A percentile compares a stretch with the other conserved stretches of the same genome.
Evolutionary conservation across 2,113 vertebrate genomes (phyloP).

Genomic region (Heterotilapia buettikoferi): DNA sequence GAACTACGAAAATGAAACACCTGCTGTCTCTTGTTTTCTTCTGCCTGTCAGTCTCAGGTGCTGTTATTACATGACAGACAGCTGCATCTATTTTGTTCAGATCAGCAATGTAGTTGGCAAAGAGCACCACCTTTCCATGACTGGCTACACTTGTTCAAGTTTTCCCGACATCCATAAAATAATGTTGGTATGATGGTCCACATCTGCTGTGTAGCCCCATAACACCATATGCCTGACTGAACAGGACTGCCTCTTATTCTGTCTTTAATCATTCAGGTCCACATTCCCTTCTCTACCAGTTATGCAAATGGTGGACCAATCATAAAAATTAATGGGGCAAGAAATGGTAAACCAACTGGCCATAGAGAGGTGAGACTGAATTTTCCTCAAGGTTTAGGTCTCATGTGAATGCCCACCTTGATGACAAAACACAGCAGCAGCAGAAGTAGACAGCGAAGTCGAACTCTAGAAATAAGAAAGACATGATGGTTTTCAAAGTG

Average conservation of each 20-base stretch:
- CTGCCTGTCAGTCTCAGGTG: not conserved
- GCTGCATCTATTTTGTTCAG: not conserved
- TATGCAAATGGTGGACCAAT: conserved; percentile 48
- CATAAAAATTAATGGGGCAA: conserved; percentile 53
- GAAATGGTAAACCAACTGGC: conserved; percentile 45
- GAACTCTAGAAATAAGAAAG: conserved; percentile 16
- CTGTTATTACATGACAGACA: not conserved
- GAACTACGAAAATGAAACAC: conserved; percentile 43
- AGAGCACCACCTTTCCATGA: not conserved
- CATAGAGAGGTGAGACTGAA: not conserved
- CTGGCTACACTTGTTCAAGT: not conserved
- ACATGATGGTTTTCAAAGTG: conserved; percentile 30
- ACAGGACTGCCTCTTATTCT: not conserved
- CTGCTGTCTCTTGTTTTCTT: conserved; percentile 15
- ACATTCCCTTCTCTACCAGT: conserved; percentile 19
- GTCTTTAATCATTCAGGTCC: conserved; percentile 36
- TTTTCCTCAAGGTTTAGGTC: conserved; percentile 30
- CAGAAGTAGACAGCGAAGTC: conserved; percentile 2
- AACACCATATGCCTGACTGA: conserved; percentile 20
- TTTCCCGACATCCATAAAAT: conserved; percentile 14
- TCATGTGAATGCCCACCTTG: conserved; percentile 18
- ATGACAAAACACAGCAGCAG: conserved; percentile 27
- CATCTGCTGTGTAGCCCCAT: conserved; percentile 22
- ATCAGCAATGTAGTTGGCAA: not conserved
- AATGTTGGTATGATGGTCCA: not conserved